Conservation (phyloP, 2,113 vertebrate species). For the Apodemus sylvaticus region DNA sequence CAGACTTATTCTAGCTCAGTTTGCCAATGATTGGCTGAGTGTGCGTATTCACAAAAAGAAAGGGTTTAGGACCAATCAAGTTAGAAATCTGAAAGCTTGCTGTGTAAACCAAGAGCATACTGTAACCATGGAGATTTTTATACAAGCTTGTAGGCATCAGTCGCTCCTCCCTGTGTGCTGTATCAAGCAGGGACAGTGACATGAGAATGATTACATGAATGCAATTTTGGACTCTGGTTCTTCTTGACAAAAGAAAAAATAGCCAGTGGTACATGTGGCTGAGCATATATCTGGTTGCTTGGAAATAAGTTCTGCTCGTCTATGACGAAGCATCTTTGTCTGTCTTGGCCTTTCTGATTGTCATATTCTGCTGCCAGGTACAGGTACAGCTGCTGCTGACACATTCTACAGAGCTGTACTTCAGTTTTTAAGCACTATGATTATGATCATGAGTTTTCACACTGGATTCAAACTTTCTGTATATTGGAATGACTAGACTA, state of each 20-base stretch:
- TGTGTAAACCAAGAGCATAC: not conserved
- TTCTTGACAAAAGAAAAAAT: too few relatives aligned
- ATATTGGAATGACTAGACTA: too few relatives aligned
- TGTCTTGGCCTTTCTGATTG: not conserved
- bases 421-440: too few relatives aligned
- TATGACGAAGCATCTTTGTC: not conserved
- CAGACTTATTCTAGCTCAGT: not conserved
- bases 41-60: not conserved
- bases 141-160: not conserved
- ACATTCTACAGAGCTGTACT: too few relatives aligned
- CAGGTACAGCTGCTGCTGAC: too few relatives aligned
- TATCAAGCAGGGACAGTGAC: not conserved
- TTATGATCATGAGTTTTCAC: too few relatives aligned
- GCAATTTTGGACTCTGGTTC: not conserved
- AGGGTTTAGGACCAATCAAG: not conserved
- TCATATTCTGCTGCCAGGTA: too few relatives aligned
- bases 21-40: too few relatives aligned
- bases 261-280: too few relatives aligned
- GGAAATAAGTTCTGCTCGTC: not conserved
- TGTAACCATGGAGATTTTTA: not conserved
- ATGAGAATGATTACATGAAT: not conserved
- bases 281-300: not conserved
- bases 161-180: not conserved
- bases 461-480: too few relatives aligned
- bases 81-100: not conserved